Evolutionary conservation across 2,888 invertebrate genomes (phyloP).

Genomic region (Ectropis crepuscularia): DNA sequence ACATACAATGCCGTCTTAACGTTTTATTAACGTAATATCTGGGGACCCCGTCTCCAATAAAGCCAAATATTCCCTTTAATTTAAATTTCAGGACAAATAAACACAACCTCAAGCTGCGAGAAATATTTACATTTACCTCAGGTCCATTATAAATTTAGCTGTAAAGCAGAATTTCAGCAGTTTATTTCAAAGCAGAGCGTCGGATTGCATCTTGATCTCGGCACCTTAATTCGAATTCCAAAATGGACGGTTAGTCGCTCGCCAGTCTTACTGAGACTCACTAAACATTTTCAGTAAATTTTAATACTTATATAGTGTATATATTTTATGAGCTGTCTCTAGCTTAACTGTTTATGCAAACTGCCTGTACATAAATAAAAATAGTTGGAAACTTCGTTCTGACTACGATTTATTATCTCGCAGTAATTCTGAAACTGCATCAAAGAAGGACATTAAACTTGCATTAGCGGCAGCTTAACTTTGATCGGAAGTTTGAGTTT

Average conservation of each 20-base stretch:
- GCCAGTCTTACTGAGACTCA: background rate
- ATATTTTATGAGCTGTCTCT: background rate
- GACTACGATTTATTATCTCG: slow-evolving; percentile 17
- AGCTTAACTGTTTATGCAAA: slow-evolving; percentile 7
- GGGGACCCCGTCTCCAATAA: too few relatives aligned
- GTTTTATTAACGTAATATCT: too few relatives aligned
- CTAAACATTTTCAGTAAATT: background rate
- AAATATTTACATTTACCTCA: too few relatives aligned
- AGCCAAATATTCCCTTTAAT: too few relatives aligned
- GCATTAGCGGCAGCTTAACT: slow-evolving; percentile 70
- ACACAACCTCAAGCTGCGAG: too few relatives aligned
- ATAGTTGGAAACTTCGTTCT: slow-evolving; percentile 20
- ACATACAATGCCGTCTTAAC: too few relatives aligned
- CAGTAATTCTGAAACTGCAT: slow-evolving; percentile 52
- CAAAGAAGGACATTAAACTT: slow-evolving; percentile 74
- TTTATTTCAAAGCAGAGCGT: too few relatives aligned
- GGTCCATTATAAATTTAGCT: too few relatives aligned
- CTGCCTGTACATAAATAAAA: slow-evolving; percentile 5
- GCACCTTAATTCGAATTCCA: background rate
- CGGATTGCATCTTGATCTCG: too few relatives aligned
- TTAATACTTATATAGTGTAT: background rate
- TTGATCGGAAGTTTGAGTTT: slow-evolving; percentile 68
- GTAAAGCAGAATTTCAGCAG: too few relatives aligned
- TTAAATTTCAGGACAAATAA: too few relatives aligned
- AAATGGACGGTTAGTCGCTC: background rate